These are phyloP conservation scores for Poecilus cupreus DNA, from an alignment of 2,888 invertebrate genomes.

Conservation along the genomic window DNA sequence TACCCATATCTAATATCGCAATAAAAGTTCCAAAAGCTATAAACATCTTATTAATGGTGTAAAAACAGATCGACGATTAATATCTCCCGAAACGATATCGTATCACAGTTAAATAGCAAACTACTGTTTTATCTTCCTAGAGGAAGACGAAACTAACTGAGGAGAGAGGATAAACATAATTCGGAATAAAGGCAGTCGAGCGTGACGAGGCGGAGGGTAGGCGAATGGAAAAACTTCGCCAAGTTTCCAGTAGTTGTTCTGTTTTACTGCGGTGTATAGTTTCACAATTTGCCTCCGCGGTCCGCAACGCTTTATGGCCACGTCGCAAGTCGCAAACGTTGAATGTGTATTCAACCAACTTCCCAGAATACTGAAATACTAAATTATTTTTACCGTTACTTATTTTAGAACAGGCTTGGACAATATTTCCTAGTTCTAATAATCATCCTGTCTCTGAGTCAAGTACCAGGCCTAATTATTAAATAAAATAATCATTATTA, in stretches of 20 bases:
- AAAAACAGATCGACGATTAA: constrained; percentile 20
- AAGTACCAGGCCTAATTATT: no score
- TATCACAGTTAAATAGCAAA: background rate
- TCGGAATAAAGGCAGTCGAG: constrained; percentile 4
- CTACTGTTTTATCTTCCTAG: background rate
- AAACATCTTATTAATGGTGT: constrained; percentile 4
- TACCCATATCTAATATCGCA: background rate
- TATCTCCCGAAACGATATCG: background rate
- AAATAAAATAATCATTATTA: no score
- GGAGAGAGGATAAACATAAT: constrained; percentile 1
- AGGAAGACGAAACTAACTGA: background rate
- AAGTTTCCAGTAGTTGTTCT: constrained; percentile 30
- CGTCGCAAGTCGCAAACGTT: background rate
- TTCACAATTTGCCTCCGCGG: constrained; percentile 31
- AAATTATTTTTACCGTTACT: no score
- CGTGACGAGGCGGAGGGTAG: background rate
- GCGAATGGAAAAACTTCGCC: constrained; percentile 31
- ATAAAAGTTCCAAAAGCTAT: constrained; percentile 5
- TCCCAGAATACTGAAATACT: no score
- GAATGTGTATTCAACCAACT: constrained; percentile 24
- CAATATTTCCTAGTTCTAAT: no score
- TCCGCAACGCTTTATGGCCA: background rate
- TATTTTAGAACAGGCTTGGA: no score
- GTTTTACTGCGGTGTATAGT: constrained; percentile 38
- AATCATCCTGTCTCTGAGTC: no score